Conservation (phyloP, 2,797 vertebrate species). For the Falco naumanni region DNA sequence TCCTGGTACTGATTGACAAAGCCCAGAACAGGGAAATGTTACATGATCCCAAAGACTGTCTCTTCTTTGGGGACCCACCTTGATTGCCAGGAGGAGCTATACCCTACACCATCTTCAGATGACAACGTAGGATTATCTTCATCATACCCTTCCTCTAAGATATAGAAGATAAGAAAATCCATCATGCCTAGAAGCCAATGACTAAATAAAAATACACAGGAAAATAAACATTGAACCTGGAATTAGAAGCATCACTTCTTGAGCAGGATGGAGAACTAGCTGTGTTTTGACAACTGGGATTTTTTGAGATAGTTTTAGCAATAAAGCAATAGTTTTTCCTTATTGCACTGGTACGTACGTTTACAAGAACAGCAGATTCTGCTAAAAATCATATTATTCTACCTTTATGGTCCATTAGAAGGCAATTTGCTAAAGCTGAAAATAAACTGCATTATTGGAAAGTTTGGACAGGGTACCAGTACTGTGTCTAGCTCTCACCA, state of each 20-base stretch:
- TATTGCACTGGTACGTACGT: not conserved
- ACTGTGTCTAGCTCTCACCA: not conserved
- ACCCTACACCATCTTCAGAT: not conserved
- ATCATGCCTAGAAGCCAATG: not conserved
- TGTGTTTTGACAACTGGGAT: not conserved
- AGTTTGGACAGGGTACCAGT: not conserved
- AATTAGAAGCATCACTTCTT: not conserved
- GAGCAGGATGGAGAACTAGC: not conserved
- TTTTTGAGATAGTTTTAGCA: not conserved
- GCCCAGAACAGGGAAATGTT: not conserved
- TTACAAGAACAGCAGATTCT: not conserved
- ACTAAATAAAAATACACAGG: not conserved
- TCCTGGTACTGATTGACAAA: not conserved
- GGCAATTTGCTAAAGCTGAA: not conserved
- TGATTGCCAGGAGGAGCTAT: not conserved
- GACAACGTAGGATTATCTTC: accelerated
- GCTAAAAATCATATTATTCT: not conserved
- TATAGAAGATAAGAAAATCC: not conserved
- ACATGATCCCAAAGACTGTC: not conserved
- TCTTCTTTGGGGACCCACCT: not conserved
- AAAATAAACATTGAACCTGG: not conserved
- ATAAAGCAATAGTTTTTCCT: not conserved
- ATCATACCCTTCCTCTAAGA: not conserved
- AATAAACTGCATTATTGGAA: not conserved
- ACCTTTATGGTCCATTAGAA: not conserved